Percentiles rank a stretch among this genome's conserved stretches.
Conservation (phyloP, 23 tunicate genomes). For the Corella eumyota region DNA sequence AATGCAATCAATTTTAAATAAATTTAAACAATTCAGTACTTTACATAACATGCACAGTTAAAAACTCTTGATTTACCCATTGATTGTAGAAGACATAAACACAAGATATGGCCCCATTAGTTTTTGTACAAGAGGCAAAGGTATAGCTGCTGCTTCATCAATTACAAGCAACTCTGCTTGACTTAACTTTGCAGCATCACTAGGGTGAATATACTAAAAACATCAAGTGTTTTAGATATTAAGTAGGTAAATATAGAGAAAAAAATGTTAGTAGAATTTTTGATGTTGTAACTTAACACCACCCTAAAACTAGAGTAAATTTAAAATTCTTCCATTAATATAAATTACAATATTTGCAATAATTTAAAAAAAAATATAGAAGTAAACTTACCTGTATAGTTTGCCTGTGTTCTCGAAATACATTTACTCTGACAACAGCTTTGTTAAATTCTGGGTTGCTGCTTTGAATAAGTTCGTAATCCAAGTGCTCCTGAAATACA, state of each 20-base stretch:
- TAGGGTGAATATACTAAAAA: constrained; percentile 78
- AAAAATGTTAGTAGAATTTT: too few relatives aligned
- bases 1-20: too few relatives aligned
- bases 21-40: too few relatives aligned
- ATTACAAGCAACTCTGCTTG: constrained; percentile 88
- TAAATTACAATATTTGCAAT: too few relatives aligned
- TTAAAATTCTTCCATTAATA: too few relatives aligned
- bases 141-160: constrained; percentile 98
- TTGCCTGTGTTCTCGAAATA: constrained; percentile 83
- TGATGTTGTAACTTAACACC: too few relatives aligned
- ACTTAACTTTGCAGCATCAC: constrained; percentile 61
- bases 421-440: constrained; percentile 82
- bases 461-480: constrained; percentile 85
- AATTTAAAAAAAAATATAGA: too few relatives aligned
- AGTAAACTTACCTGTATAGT: constrained; percentile 93
- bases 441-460: constrained; percentile 85
- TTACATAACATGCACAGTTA: too few relatives aligned
- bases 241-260: too few relatives aligned
- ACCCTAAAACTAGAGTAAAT: too few relatives aligned
- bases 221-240: too few relatives aligned
- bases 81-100: constrained; percentile 91
- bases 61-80: constrained; percentile 59
- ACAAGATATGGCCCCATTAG: constrained; percentile 86
- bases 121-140: constrained; percentile 78
- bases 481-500: constrained; percentile 52